phyloP scores from a whole-genome alignment of 1,140 invertebrate genomes.

The Mizuhopecten yessoensis region DNA sequence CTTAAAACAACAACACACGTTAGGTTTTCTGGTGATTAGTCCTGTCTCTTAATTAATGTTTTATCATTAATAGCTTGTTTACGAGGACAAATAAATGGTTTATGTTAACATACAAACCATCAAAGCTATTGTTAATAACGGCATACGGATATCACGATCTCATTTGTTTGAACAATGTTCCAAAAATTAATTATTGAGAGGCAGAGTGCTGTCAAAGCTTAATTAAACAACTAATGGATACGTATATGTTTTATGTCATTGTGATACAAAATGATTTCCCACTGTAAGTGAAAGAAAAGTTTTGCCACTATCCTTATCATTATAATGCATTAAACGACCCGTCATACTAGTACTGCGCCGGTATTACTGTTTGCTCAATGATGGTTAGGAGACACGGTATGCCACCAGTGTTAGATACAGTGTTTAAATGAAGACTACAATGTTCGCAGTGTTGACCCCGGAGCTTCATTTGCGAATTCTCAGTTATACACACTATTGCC shows the following conservation, averaged over 20 bases:
- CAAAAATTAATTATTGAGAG: not conserved
- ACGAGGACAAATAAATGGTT: not conserved
- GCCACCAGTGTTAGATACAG: not conserved
- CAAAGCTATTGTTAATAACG: too few relatives aligned
- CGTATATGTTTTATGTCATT: not conserved
- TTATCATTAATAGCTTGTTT: not conserved
- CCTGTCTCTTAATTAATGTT: not conserved
- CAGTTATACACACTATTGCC: not conserved
- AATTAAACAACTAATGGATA: not conserved
- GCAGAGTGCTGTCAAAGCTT: not conserved
- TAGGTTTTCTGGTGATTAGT: not conserved
- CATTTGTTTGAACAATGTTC: not conserved
- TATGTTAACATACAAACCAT: not conserved
- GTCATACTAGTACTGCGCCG: too few relatives aligned
- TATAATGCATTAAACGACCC: too few relatives aligned
- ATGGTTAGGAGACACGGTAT: not conserved
- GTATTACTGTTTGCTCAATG: too few relatives aligned
- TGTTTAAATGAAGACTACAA: constrained; percentile 1
- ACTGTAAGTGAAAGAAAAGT: too few relatives aligned
- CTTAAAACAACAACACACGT: not conserved
- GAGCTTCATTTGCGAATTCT: not conserved
- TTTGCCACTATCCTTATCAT: too few relatives aligned
- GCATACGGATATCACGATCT: too few relatives aligned
- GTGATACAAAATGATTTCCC: too few relatives aligned
- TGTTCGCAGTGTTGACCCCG: not conserved